These are phyloP conservation scores for Euzetes globulus DNA, from an alignment of 2,888 invertebrate genomes.

Conservation along the genomic window DNA sequence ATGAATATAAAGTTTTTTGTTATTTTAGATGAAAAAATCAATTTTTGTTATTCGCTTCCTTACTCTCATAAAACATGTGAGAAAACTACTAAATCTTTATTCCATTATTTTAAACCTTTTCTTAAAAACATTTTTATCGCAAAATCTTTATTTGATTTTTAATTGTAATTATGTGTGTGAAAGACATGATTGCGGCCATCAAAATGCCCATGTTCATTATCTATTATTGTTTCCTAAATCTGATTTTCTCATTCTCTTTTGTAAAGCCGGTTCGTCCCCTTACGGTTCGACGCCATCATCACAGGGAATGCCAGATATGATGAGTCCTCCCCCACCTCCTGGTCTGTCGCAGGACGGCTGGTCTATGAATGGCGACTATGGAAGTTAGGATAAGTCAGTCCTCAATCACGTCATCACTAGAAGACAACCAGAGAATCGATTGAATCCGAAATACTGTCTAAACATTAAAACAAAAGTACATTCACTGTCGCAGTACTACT, in stretches of 20 bases:
- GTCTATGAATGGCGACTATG: conserved; percentile 36
- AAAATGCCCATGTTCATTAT: not conserved
- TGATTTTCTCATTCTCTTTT: not conserved
- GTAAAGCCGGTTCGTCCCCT: conserved; percentile 42
- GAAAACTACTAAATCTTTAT: too few relatives aligned
- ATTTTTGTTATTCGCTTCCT: not conserved
- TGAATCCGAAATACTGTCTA: not conserved
- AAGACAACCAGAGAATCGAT: not conserved
- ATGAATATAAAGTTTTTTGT: not conserved
- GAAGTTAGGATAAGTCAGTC: not conserved
- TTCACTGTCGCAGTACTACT: not conserved
- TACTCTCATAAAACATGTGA: too few relatives aligned
- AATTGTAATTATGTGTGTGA: too few relatives aligned
- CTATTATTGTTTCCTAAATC: not conserved
- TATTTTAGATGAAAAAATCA: not conserved
- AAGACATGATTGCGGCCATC: too few relatives aligned
- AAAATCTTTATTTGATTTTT: not conserved
- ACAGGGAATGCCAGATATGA: conserved; percentile 39
- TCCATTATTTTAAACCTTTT: too few relatives aligned
- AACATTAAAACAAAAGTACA: not conserved
- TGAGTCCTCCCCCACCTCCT: conserved; percentile 41
- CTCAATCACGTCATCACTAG: not conserved
- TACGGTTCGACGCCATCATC: conserved; percentile 42
- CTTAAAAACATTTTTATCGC: too few relatives aligned
- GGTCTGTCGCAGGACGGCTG: conserved; percentile 41